phyloP scores from a whole-genome alignment of 2,113 vertebrate genomes.

The Etheostoma cragini region DNA sequence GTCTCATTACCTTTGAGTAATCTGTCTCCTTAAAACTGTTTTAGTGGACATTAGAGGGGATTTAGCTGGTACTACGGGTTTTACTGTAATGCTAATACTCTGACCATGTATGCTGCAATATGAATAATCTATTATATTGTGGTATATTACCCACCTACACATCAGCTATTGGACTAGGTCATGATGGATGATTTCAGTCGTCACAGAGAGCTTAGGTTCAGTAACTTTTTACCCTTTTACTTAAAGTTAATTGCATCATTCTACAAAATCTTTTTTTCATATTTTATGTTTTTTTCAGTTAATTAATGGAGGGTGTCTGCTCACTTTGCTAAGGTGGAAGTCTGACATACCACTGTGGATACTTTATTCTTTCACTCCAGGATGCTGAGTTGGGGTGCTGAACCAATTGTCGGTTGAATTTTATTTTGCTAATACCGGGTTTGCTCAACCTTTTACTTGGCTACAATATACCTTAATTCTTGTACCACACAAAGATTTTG shows the following conservation, averaged over 20 bases:
- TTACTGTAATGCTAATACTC: constrained; percentile 16
- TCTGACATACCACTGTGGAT: background rate
- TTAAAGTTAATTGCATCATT: background rate
- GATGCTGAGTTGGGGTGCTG: background rate
- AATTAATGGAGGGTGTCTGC: background rate
- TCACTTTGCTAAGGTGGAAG: background rate
- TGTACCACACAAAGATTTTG: background rate
- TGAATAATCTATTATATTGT: background rate
- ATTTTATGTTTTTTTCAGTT: background rate
- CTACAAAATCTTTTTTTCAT: background rate
- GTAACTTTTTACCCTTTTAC: background rate
- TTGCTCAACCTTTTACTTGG: no score
- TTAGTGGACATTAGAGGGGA: constrained; percentile 24
- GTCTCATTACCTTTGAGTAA: constrained; percentile 44
- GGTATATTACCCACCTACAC: background rate
- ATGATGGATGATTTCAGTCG: background rate
- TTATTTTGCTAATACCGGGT: no score
- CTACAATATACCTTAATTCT: no score
- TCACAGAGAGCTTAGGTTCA: background rate
- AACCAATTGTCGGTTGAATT: background rate
- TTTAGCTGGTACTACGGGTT: constrained; percentile 22
- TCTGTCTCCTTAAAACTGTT: constrained; percentile 25
- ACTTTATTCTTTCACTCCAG: background rate
- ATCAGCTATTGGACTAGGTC: background rate
- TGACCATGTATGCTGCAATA: background rate